Base-by-base conservation (phyloP, 1,140 invertebrate genomes). In the Heterodera schachtii region DNA sequence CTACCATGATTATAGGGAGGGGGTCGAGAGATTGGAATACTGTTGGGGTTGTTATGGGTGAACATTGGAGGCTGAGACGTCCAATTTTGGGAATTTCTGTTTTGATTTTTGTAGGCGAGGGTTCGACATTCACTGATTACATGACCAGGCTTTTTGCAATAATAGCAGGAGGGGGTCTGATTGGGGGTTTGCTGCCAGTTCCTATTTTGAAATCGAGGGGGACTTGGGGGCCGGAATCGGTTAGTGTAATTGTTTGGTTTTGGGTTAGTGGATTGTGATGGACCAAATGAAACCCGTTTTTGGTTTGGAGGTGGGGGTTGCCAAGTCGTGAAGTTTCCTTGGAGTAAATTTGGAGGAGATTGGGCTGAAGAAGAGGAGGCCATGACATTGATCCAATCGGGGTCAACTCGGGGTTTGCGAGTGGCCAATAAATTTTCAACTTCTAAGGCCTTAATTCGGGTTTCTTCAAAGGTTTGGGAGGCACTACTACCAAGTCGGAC, bases 391-490 rank as follows among this genome's bases (percentile, higher is more conserved):
- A 74, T 31, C 73, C 73, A 74, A 21, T 74, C 73, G 6, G n/a
- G 9, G 21, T 74, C 31, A 19, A 52, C n/a, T 74, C 31, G 43
- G 19, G 21, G 73, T 31, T 74, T 74, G 3, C 73, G 73, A 3
- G 73, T 74, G 19, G n/a, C 9, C 9, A 74, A n/a, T 9, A 74
- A 43, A 13, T 74, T 74, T 44, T 74, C 73, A 8, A 74, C 73
- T 74, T 74, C 73, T 44, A 74, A 31, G 3, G 73, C 73, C 11
- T 74, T 74, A 31, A 74, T 44, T 13, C 73, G 19, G 6, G 57
- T n/a, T 57, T 74, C 73, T 44, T 74, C 73, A 44, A 74, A 74
- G 43, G 73, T 52, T 44, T 74, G 73, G 5, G 47, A 57, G 21
- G 73, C 47, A 57, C 47, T 74, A 13, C 47, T 74, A 11, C 73